Evolutionary conservation across 2,888 invertebrate species (phyloP).

Genomic region (Alcis repandata): DNA sequence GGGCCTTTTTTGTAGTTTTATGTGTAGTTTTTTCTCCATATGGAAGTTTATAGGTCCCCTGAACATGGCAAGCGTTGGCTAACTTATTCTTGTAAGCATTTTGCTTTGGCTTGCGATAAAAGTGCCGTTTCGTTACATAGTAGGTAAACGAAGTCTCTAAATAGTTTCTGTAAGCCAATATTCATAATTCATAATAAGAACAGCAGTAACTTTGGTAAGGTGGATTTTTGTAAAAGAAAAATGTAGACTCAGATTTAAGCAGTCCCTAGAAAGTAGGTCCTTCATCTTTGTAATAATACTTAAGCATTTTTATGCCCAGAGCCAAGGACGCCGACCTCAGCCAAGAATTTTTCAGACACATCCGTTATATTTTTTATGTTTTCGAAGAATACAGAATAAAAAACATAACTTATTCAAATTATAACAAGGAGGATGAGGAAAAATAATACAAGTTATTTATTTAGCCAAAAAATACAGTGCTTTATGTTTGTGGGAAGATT

Average conservation of each 20-base stretch:
- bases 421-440: background rate
- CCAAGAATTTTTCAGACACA: background rate
- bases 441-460: conserved; percentile 14
- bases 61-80: conserved; percentile 12
- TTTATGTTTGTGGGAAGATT: background rate
- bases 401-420: conserved; percentile 11
- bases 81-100: conserved; percentile 17
- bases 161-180: background rate
- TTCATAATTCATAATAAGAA: conserved; percentile 1
- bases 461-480: background rate
- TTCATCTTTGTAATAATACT: no score
- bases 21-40: conserved; percentile 11
- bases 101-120: background rate
- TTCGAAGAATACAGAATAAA: background rate
- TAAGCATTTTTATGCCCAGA: background rate
- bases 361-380: background rate
- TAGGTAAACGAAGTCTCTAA: background rate
- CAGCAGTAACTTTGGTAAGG: background rate
- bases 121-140: conserved; percentile 1
- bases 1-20: conserved; percentile 34
- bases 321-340: background rate
- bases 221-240: background rate
- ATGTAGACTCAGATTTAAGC: background rate
- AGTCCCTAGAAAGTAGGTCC: no score
- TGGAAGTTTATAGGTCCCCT: conserved; percentile 25